Evolutionary conservation across 1,140 invertebrate species (phyloP), one percentile per base, ranked within the genome.

Genomic region (Monochamus saltuarius): DNA sequence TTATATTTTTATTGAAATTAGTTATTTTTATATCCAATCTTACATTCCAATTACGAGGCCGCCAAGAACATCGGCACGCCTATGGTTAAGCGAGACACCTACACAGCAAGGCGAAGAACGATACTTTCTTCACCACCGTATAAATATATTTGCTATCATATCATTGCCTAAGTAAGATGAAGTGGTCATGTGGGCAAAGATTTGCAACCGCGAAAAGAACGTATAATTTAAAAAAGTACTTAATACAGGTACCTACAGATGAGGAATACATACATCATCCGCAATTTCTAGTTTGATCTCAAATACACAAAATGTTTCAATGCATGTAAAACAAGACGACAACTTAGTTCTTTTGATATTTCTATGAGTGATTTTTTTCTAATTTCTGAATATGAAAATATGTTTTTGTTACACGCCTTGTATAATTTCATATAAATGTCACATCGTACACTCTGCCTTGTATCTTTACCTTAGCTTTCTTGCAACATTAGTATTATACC

Each of bases 41-140:
- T 61, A 56, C 59, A 61, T 61, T 61, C 59, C 59, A 56, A 39
- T 52, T 53, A 50, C 55, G 50, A 39, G 38, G 50, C 52, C 39
- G 45, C 46, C 53, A 50, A 34, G 8, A 36, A 51, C 10, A 51
- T 14, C 35, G 13, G 49, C 13, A 13, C 49, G 29, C 29, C 34
- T 36, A 51, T 51, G 49, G 49, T 51, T 51, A 34, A 35, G 35
- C n/a, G 34, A 14, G 35, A 51, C 35, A 37, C 14, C n/a, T 35
- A 51, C 34, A 36, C 22, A 37, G 49, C 22, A 13, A 1, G 49
- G 37, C 49, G 37, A 51, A 51, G 37, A 36, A 36, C 49, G 49
- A 51, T 51, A 51, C 13, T 51, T 36, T 11, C 11, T 29, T 29
- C 6, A 6, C 22, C 22, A 29, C 22, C 2, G 22, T 6, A 29